Percentiles rank a stretch among this genome's conserved stretches.
phyloP scores from a whole-genome alignment of 2,888 invertebrate genomes.

The Macrophya alboannulata region DNA sequence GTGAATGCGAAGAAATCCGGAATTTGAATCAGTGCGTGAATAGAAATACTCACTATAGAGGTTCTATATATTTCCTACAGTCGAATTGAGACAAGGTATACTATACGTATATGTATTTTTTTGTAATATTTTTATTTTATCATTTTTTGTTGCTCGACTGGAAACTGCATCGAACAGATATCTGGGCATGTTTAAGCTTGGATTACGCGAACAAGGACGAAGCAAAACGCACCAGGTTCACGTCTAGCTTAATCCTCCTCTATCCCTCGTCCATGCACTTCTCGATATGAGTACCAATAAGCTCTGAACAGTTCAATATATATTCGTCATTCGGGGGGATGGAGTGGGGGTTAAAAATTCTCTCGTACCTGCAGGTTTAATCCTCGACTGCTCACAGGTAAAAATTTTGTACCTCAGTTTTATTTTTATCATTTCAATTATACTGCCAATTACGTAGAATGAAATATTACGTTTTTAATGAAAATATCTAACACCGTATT shows the following conservation, averaged over 20 bases:
- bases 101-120: too few relatives aligned
- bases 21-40: background rate
- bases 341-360: constrained; percentile 3
- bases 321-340: background rate
- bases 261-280: constrained; percentile 47
- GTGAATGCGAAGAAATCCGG: background rate
- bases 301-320: constrained; percentile 12
- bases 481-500: background rate
- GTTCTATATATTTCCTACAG: too few relatives aligned
- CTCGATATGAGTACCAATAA: constrained; percentile 29
- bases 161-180: background rate
- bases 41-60: background rate
- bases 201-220: constrained; percentile 35
- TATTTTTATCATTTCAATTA: background rate
- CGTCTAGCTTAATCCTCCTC: constrained; percentile 19
- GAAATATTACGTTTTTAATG: background rate
- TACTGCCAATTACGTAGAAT: background rate
- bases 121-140: background rate
- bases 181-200: constrained; percentile 21
- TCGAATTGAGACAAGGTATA: constrained; percentile 12
- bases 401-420: background rate
- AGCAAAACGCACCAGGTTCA: constrained; percentile 15
- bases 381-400: background rate
- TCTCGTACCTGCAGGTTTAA: background rate
- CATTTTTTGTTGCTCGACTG: background rate